Evolutionary conservation across 1,140 invertebrate genomes (phyloP).

Genomic region (Dysdera silvatica): DNA sequence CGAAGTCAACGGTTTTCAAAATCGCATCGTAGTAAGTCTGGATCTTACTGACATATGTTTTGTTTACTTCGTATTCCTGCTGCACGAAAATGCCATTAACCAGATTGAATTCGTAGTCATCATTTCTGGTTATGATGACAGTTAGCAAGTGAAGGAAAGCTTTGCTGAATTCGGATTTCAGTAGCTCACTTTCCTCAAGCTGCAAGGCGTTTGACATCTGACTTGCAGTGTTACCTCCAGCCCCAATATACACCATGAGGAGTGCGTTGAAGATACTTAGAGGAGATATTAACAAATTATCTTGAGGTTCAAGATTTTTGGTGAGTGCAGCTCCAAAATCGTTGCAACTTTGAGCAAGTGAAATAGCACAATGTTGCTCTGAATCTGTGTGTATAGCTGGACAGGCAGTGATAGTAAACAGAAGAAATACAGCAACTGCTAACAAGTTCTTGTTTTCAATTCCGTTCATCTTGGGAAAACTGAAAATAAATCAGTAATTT

Average conservation of each 20-base stretch:
- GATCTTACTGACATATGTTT: not conserved
- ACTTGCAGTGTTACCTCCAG: conserved; percentile 30
- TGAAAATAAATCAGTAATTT: no score
- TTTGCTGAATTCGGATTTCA: not conserved
- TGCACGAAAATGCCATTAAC: conserved; percentile 3
- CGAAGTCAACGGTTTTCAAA: not conserved
- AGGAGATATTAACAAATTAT: conserved; percentile 37
- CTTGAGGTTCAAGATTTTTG: no score
- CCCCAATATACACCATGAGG: conserved; percentile 35
- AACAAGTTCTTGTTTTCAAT: no score
- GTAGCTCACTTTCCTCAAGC: not conserved
- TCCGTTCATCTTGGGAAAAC: no score
- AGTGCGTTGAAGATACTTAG: conserved; percentile 34
- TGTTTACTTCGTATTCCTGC: not conserved
- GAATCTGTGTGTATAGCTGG: no score
- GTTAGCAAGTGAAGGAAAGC: not conserved
- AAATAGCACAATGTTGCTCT: no score
- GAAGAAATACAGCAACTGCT: no score
- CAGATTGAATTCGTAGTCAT: not conserved
- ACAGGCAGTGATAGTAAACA: no score
- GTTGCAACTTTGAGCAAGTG: no score
- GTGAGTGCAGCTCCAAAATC: no score
- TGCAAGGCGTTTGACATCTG: conserved; percentile 24
- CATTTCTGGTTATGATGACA: not conserved
- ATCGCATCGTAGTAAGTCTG: not conserved